phyloP scores from a whole-genome alignment of 2,888 invertebrate genomes.

The Microplitis manilae region DNA sequence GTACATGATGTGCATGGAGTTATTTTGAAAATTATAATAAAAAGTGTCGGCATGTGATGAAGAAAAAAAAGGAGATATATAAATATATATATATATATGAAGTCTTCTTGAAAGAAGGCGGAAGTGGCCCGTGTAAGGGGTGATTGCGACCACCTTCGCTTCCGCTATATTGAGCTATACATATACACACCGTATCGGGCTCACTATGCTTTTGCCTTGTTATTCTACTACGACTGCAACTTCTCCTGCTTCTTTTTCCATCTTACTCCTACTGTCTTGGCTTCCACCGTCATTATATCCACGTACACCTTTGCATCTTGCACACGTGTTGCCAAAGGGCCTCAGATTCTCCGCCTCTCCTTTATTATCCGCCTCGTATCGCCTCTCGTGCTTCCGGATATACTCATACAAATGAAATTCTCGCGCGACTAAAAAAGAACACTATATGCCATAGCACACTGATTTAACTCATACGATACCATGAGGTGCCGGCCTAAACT shows the following conservation, averaged over 20 bases:
- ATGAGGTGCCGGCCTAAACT: constrained; percentile 50
- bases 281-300: constrained; percentile 34
- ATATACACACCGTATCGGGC: background rate
- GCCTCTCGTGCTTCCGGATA: constrained; percentile 36
- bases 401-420: constrained; percentile 36
- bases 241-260: constrained; percentile 49
- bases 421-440: constrained; percentile 11
- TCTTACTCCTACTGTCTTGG: constrained; percentile 44
- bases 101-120: constrained; percentile 56
- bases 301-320: constrained; percentile 27
- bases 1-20: no score
- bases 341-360: constrained; percentile 22
- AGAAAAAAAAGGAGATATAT: background rate
- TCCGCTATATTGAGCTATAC: constrained; percentile 67
- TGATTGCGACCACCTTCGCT: constrained; percentile 70
- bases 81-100: background rate
- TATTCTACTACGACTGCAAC: background rate
- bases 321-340: constrained; percentile 40
- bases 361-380: constrained; percentile 30
- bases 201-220: constrained; percentile 52
- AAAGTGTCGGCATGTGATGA: constrained; percentile 42
- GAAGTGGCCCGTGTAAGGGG: constrained; percentile 67
- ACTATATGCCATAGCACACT: constrained; percentile 21
- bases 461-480: constrained; percentile 35
- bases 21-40: constrained; percentile 9